Conservation (phyloP, 2,113 vertebrate species). For the Hystrix brachyura region DNA sequence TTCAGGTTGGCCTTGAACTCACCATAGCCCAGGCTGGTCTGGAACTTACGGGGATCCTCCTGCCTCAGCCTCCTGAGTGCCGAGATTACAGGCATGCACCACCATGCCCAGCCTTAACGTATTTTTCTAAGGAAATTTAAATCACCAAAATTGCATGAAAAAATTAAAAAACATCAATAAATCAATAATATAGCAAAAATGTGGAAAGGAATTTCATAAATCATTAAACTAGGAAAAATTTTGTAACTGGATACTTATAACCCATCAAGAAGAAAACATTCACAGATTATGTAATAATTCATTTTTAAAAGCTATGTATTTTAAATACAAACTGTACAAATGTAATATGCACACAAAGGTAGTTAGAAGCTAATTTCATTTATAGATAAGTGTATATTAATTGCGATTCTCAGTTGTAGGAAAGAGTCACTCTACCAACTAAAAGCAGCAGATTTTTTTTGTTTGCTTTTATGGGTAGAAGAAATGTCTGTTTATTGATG, state of each 20-base stretch:
- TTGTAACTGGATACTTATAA: neutral
- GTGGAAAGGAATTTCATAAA: neutral
- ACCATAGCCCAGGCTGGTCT: too few species aligned
- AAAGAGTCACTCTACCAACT: neutral
- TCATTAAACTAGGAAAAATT: neutral
- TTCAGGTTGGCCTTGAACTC: neutral
- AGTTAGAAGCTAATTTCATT: neutral
- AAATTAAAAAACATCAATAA: neutral
- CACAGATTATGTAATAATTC: neutral
- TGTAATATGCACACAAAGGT: neutral
- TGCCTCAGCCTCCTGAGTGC: too few species aligned
- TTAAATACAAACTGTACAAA: neutral
- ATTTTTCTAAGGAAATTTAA: slow-evolving; percentile 24
- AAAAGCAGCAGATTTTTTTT: neutral
- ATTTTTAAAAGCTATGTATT: neutral
- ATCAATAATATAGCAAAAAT: neutral
- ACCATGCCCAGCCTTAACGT: too few species aligned
- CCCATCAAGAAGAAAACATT: neutral
- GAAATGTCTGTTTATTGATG: neutral
- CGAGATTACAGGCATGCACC: too few species aligned
- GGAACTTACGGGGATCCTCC: too few species aligned
- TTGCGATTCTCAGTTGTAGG: neutral
- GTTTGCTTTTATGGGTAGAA: neutral
- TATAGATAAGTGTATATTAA: neutral
- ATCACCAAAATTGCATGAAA: neutral